Conservation (phyloP, 2,888 invertebrate genomes). For the Dioctria linearis region DNA sequence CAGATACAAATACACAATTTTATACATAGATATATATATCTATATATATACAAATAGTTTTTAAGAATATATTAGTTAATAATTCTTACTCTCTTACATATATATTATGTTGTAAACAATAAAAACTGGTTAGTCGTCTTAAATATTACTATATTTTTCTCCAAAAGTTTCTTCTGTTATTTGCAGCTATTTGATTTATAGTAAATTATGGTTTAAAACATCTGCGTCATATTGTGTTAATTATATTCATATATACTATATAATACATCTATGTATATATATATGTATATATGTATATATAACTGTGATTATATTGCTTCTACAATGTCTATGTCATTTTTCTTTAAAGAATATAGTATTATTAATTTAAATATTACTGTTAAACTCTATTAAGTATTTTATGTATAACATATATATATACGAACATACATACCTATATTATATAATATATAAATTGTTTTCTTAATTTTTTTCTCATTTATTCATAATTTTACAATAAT, state of each 20-base stretch:
- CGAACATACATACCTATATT: not conserved
- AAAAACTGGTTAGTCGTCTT: not conserved
- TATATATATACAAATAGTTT: slow-evolving; percentile 16
- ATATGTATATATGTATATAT: not conserved
- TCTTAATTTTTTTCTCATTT: not conserved
- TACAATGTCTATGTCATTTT: too few species aligned
- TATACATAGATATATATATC: not conserved
- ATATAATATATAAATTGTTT: slow-evolving; percentile 15
- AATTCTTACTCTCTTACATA: slow-evolving; percentile 3
- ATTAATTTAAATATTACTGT: too few species aligned
- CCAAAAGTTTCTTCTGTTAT: not conserved
- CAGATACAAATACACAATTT: slow-evolving; percentile 21
- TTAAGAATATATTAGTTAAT: slow-evolving; percentile 24
- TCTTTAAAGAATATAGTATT: too few species aligned
- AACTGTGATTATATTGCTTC: too few species aligned
- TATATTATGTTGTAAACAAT: slow-evolving; percentile 5
- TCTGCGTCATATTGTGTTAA: not conserved
- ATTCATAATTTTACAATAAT: slow-evolving; percentile 27
- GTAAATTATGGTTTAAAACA: not conserved
- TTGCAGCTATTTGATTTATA: not conserved
- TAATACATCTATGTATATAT: slow-evolving; percentile 12
- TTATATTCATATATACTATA: not conserved
- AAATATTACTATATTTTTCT: not conserved
- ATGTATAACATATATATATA: slow-evolving; percentile 10
- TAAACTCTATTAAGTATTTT: not conserved